Base-by-base conservation (phyloP, 2,113 vertebrate genomes). In the Nettapus auritus region DNA sequence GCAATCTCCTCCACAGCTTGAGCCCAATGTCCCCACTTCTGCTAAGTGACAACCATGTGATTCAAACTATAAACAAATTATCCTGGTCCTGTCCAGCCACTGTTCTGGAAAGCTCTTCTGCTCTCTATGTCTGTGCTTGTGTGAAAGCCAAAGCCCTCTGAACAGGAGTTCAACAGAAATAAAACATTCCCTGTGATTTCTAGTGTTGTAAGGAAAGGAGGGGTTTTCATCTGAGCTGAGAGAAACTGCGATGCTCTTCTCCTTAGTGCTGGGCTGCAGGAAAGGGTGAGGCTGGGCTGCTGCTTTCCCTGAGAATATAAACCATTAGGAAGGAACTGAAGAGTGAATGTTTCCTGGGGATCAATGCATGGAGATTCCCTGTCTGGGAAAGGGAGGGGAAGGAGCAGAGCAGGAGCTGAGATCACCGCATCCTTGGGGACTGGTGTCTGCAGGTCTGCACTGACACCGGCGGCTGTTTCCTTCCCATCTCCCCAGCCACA, bases 281-380 rank as follows among this genome's bases (percentile, higher is more conserved):
- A 91, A 86, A 82, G 33, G 63, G 86, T 18, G 73, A 91, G 86
- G 82, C 71, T 82, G 33, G 56, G 29, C 46, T 66, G 66, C 25
- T 44, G 60, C 33, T 78, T 75, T 86, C 67, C 73, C 81, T 70
- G 76, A 18, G 62, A 86, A 82, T 46, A 86, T 82, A 89, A 95
- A 86, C 60, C 0, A 0, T 5, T 81, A 91, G 91, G 85, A 91
- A 93, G 85, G 70, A 91, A 69, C 81, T 66, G 63, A 93, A 50
- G 66, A 73, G 42, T 33, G 69, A 73, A 88, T 68, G 79, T 57
- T 90, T 93, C 75, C 88, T 93, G 3, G 3, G 53, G 53, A 89
- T 82, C 88, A 79, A 31, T 60, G 57, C 4, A 4, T 56, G 55
- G 81, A 91, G 91, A 82, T 89, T 95, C 71, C 33, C 76, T 60